phyloP scores from a whole-genome alignment of 2,113 vertebrate genomes.

The Oncorhynchus masou region DNA sequence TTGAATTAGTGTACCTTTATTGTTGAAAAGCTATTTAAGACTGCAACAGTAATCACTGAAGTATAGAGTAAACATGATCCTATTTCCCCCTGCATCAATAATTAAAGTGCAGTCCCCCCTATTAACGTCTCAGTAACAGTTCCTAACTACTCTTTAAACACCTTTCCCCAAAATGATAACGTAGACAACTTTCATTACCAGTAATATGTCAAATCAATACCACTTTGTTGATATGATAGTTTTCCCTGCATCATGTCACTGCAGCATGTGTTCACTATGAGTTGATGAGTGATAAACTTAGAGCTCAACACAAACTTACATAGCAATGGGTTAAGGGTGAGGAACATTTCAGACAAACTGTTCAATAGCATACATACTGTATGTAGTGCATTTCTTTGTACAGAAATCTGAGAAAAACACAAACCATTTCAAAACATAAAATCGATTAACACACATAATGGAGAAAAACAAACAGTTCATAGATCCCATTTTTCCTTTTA shows the following conservation, averaged over 20 bases:
- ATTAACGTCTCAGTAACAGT: neutral
- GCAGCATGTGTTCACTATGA: too few relatives aligned
- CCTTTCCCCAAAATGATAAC: neutral
- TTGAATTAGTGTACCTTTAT: constrained; percentile 34
- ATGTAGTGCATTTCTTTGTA: neutral
- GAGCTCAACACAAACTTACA: too few relatives aligned
- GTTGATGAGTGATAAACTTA: too few relatives aligned
- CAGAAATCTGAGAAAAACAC: neutral
- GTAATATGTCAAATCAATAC: too few relatives aligned
- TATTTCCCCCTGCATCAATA: constrained; percentile 15
- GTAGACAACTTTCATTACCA: neutral
- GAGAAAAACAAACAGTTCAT: neutral
- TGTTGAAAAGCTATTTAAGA: constrained; percentile 52
- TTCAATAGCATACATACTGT: too few relatives aligned
- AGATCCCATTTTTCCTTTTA: neutral
- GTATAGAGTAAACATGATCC: constrained; percentile 52
- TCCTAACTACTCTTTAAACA: neutral
- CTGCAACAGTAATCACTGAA: constrained; percentile 40
- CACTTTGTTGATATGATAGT: too few relatives aligned
- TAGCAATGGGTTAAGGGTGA: too few relatives aligned
- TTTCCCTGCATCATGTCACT: too few relatives aligned
- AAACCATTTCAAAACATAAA: neutral
- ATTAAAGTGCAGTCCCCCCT: constrained; percentile 56
- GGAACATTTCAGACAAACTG: too few relatives aligned
- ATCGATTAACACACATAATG: neutral